Conservation (phyloP, 2,888 invertebrate genomes). For the Xylota segnis region DNA sequence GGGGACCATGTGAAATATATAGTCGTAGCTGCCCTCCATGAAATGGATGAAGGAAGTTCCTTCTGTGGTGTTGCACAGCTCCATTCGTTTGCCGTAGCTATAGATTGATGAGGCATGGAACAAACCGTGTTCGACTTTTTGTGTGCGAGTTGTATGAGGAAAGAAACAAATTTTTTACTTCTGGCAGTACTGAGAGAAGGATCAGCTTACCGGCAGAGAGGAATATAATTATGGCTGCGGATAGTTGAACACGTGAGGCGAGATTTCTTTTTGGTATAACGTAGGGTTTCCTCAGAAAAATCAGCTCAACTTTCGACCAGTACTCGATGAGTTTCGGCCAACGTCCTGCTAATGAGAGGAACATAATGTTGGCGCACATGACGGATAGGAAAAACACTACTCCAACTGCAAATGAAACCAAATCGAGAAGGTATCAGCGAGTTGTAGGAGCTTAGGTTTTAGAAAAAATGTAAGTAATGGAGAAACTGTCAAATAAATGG, state of each 20-base stretch:
- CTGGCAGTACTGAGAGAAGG: neutral
- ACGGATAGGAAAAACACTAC: constrained; percentile 81
- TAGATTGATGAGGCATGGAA: constrained; percentile 79
- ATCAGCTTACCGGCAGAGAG: constrained; percentile 78
- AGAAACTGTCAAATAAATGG: no score
- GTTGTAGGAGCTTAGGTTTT: neutral
- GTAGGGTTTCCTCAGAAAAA: constrained; percentile 81
- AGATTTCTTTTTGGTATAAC: constrained; percentile 78
- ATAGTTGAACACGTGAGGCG: constrained; percentile 78
- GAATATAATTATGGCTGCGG: constrained; percentile 79
- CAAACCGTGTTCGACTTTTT: constrained; percentile 81
- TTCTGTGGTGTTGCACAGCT: constrained; percentile 78
- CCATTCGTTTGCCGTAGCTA: constrained; percentile 74
- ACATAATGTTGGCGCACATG: constrained; percentile 79
- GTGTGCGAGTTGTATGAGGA: neutral
- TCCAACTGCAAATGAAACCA: constrained; percentile 78
- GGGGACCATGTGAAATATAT: constrained; percentile 80
- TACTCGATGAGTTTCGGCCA: constrained; percentile 82
- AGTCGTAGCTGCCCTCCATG: constrained; percentile 79
- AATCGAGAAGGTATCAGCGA: neutral
- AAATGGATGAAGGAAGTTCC: constrained; percentile 78
- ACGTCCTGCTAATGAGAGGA: constrained; percentile 80
- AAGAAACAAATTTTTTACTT: constrained; percentile 9
- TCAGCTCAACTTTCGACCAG: constrained; percentile 82
- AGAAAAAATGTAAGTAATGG: no score